phyloP scores from a whole-genome alignment of 1,140 invertebrate species.

The Brachionus calyciflorus region DNA sequence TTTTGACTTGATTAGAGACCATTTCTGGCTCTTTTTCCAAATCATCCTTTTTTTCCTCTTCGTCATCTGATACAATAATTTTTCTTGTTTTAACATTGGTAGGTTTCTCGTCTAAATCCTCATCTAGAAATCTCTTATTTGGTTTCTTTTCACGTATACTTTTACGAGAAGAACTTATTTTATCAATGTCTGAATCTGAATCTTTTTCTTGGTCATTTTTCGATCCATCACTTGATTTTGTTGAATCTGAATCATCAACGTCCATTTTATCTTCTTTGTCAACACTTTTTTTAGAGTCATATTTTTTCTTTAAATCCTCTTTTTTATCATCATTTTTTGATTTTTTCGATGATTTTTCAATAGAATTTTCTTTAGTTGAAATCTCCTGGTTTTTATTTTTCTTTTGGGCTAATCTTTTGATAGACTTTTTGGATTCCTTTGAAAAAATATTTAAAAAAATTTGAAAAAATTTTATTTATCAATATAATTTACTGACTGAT shows the following conservation, averaged over 20 bases:
- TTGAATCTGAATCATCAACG: background rate
- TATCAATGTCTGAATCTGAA: background rate
- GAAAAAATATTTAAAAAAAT: too few relatives aligned
- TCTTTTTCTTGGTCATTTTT: background rate
- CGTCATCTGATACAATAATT: background rate
- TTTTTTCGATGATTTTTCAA: too few relatives aligned
- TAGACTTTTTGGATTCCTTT: too few relatives aligned
- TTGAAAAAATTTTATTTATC: too few relatives aligned
- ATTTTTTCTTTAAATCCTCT: too few relatives aligned
- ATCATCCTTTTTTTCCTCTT: background rate
- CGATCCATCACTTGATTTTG: background rate
- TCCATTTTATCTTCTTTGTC: background rate
- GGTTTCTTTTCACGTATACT: background rate
- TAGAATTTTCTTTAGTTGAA: too few relatives aligned
- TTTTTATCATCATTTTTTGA: too few relatives aligned
- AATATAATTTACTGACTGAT: too few relatives aligned
- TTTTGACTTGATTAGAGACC: background rate
- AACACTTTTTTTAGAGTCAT: conserved; percentile 20
- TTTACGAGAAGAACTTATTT: background rate
- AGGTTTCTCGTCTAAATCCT: background rate
- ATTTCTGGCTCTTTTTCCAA: background rate
- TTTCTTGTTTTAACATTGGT: background rate
- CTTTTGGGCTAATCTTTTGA: too few relatives aligned
- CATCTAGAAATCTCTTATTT: background rate
- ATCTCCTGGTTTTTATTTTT: too few relatives aligned